phyloP scores from a whole-genome alignment of 2,113 vertebrate genomes.

The Grammomys surdaster region DNA sequence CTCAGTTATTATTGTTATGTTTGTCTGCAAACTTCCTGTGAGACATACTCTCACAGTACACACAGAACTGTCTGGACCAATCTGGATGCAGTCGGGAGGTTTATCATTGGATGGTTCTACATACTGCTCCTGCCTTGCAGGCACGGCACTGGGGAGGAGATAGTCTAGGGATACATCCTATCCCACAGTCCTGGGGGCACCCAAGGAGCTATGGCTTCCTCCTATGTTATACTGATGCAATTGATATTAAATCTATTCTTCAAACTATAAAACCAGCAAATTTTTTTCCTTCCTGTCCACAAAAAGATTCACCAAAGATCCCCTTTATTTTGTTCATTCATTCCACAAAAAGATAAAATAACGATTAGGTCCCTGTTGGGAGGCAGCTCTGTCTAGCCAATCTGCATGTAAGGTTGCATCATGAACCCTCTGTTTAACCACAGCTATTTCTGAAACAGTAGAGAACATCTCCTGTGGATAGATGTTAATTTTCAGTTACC shows the following conservation, averaged over 20 bases:
- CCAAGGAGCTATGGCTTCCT: neutral
- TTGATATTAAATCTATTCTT: neutral
- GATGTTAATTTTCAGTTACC: neutral
- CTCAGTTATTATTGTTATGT: neutral
- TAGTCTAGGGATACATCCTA: neutral
- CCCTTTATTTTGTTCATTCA: neutral
- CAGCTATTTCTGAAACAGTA: neutral
- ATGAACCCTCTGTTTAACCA: neutral
- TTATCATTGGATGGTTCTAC: neutral
- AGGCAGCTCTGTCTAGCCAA: neutral
- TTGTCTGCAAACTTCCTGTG: neutral
- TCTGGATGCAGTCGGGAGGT: neutral
- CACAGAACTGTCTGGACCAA: neutral
- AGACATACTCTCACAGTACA: neutral
- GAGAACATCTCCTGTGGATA: neutral
- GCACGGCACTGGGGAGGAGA: neutral
- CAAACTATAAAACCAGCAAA: conserved; percentile 21
- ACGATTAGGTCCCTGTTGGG: neutral
- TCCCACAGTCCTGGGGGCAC: neutral
- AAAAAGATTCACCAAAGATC: neutral
- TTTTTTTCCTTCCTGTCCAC: neutral
- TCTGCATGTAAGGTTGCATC: neutral
- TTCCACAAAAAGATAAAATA: neutral
- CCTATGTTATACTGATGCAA: neutral
- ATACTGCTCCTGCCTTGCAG: no score